Evolutionary conservation across 53 echinoderm and acorn worm species (phyloP), one percentile per base, ranked within the genome.

Genomic region (Echinometra lucunter): DNA sequence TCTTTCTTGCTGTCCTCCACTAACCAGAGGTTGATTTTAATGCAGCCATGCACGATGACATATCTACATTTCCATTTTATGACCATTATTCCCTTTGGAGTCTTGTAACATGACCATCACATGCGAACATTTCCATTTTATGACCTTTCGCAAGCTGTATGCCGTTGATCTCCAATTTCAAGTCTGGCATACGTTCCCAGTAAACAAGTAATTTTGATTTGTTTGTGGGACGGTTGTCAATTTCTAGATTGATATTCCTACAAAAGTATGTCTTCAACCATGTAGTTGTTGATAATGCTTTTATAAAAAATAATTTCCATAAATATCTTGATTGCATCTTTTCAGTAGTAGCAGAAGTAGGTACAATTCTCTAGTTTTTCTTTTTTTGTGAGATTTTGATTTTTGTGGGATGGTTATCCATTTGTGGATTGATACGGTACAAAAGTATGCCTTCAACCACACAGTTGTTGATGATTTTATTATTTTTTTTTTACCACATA

Each of bases 41-140:
- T 85, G 11, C 45, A n/a, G 53, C 15, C 49, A 28, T 85, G 30
- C 13, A 45, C 85, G 23, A 10, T 47, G 85, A 83, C 85, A 85
- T 47, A 49, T 12, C 27, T 85, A 85, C 85, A 85, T 40, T 81
- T 81, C 81, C 85, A 53, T 85, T 85, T 85, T 85, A 85, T 85
- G 49, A 13, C 28, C 28, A 18, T n/a, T n/a, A n/a, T 49, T 85
- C 49, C 85, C 47, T 12, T 27, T 16, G 12, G 85, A 85, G 85
- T 11, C 13, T 18, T 85, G 85, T 85, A 85, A 85, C 4, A 15
- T 85, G 85, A 85, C 47, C 85, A 16, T n/a, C 49, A 44, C 85
- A 47, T 47, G 30, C 6, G 49, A 85, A 85, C 49, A 85, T 85
- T 47, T 85, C 85, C 85, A 85, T 85, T 85, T 49, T 30, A 21